A percentile compares a stretch with the other conserved stretches of the same genome.
These are phyloP conservation scores for Ormyrus pomaceus DNA, from an alignment of 2,888 invertebrate genomes.

Conservation along the genomic window DNA sequence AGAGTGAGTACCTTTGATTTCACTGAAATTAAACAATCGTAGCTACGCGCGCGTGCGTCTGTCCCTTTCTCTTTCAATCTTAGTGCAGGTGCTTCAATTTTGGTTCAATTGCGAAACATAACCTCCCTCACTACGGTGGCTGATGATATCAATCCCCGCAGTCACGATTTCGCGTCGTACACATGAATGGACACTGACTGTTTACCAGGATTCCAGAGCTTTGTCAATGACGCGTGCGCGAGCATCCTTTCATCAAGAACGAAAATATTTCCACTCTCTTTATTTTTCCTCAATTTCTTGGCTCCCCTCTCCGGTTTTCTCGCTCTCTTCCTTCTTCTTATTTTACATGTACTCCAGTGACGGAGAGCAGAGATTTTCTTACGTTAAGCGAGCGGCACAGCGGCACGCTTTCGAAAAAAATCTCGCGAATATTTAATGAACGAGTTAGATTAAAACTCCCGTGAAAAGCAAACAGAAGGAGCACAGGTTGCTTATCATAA, in stretches of 20 bases:
- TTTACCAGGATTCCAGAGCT: constrained; percentile 43
- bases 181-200: constrained; percentile 3
- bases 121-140: constrained; percentile 56
- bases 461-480: not conserved
- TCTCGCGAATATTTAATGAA: constrained; percentile 44
- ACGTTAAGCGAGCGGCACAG: not conserved
- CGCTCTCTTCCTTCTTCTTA: not conserved
- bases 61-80: too few relatives aligned
- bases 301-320: not conserved
- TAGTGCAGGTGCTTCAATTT: constrained; percentile 7
- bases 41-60: too few relatives aligned
- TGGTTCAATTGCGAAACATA: constrained; percentile 57
- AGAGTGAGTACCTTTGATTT: constrained; percentile 4
- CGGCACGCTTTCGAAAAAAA: constrained; percentile 39
- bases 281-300: too few relatives aligned
- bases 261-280: constrained; percentile 37
- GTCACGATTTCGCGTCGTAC: not conserved
- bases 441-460: not conserved
- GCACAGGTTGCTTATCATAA: constrained; percentile 1
- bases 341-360: not conserved
- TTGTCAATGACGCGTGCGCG: constrained; percentile 59
- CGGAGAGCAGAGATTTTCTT: not conserved
- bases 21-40: constrained; percentile 11
- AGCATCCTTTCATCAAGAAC: constrained; percentile 54
- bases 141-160: too few relatives aligned